Conservation (phyloP, 2,888 invertebrate genomes). For the Galerucella pusilla region DNA sequence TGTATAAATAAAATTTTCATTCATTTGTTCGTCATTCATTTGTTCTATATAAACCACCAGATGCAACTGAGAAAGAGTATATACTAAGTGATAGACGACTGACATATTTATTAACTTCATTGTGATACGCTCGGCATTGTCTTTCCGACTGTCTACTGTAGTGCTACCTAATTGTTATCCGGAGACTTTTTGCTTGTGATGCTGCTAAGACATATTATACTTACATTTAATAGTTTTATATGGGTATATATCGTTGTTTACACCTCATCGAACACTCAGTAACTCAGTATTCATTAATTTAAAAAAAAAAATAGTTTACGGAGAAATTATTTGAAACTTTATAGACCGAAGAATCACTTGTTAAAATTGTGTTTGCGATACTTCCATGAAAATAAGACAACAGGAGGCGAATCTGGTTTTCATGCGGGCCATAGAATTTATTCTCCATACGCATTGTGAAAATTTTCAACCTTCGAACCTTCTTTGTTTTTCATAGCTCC, state of each 20-base stretch:
- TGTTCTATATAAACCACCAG: conserved; percentile 45
- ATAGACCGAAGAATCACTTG: too few species aligned
- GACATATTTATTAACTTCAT: conserved; percentile 50
- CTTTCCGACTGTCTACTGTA: conserved; percentile 41
- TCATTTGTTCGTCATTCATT: conserved; percentile 53
- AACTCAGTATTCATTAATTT: neutral
- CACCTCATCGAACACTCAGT: neutral
- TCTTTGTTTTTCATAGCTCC: too few species aligned
- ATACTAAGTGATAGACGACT: conserved; percentile 47
- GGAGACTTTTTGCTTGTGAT: conserved; percentile 26
- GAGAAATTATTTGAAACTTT: neutral
- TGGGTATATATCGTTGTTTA: neutral
- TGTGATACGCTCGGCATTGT: conserved; percentile 46
- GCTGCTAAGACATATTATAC: conserved; percentile 20
- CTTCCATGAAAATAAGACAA: too few species aligned
- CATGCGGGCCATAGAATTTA: too few species aligned
- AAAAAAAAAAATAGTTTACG: neutral
- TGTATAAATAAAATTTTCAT: conserved; percentile 46
- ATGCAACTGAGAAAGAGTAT: conserved; percentile 37
- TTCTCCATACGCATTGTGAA: too few species aligned
- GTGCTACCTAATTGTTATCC: conserved; percentile 44
- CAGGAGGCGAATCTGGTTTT: too few species aligned
- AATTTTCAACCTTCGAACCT: too few species aligned
- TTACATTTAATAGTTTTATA: neutral
- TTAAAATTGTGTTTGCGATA: too few species aligned